phyloP scores from a whole-genome alignment of 2,888 invertebrate genomes.

The Phrixothrix hirtus region DNA sequence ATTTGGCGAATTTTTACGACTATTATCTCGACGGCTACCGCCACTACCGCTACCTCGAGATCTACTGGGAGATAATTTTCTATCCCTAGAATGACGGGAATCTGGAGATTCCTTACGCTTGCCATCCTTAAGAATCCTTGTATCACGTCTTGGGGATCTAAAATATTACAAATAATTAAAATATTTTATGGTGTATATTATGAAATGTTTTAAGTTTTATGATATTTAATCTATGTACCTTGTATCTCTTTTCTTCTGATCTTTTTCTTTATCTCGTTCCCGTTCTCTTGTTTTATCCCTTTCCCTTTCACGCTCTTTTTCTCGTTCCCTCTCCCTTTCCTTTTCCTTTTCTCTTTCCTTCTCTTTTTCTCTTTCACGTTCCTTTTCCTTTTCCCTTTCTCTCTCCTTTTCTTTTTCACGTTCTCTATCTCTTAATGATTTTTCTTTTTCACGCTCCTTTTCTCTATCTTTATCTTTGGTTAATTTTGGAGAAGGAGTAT shows the following conservation, averaged over 20 bases:
- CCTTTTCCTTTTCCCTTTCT: slow-evolving; percentile 55
- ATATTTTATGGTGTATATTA: too few species aligned
- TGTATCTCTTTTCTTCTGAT: slow-evolving; percentile 44
- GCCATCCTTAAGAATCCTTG: slow-evolving; percentile 41
- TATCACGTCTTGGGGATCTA: slow-evolving; percentile 51
- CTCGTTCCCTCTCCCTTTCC: slow-evolving; percentile 58
- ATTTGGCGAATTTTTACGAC: slow-evolving; percentile 52
- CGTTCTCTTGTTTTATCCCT: slow-evolving; percentile 47
- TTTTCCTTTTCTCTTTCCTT: slow-evolving; percentile 49
- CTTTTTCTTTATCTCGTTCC: slow-evolving; percentile 39
- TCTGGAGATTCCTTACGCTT: slow-evolving; percentile 55
- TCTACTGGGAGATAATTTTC: slow-evolving; percentile 47
- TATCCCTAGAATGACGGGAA: slow-evolving; percentile 51
- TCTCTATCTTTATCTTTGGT: slow-evolving; percentile 44
- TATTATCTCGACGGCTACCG: slow-evolving; percentile 42
- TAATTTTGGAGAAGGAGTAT: slow-evolving; percentile 52
- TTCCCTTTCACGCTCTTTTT: slow-evolving; percentile 51
- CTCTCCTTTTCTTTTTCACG: slow-evolving; percentile 50
- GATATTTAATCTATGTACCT: slow-evolving; percentile 31
- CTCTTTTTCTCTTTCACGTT: slow-evolving; percentile 53
- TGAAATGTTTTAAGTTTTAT: slow-evolving; percentile 1
- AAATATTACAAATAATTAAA: too few species aligned
- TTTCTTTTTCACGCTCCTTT: slow-evolving; percentile 51
- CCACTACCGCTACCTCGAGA: slow-evolving; percentile 44
- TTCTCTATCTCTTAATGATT: slow-evolving; percentile 49